Evolutionary conservation across 2,888 invertebrate genomes (phyloP), one percentile per base, ranked within the genome.

Genomic region (Dryobota labecula): DNA sequence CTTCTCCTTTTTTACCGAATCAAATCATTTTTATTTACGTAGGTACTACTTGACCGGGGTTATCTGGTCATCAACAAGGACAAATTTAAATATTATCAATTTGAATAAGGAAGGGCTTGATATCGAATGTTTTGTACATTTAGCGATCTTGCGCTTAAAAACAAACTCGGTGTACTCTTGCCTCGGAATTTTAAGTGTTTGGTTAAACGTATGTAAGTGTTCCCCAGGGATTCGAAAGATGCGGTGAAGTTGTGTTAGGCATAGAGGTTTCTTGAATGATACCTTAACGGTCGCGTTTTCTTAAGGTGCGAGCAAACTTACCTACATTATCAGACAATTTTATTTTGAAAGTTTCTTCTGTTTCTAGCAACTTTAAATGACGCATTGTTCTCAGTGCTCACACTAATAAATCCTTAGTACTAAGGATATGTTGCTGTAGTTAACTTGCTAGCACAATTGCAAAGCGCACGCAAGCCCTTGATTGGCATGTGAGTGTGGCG

Each of bases 1-100:
- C 84, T 90, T 89, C 86, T 92, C 85, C 93, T 94, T 94, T 94
- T 93, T 92, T 90, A 91, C 89, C 86, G 90, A 95, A 95, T 94
- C 93, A 94, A 95, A 95, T 95, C 92, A 95, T 94, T 95, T 94
- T 94, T 95, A 95, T 95, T 95, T 94, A 93, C 92, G 93, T 88
- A 89, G 86, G 88, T 92, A 93, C 90, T 90, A 90, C 92, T 92
- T 93, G 94, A 91, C 87, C 84, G 88, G 89, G 91, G 93, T 93
- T 93, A 93, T 93, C 93, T 92, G 92, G 92, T 89, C 92, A 93
- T 93, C 92, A 86, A 82, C 91, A 94, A 94, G 94, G 94, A 92
- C 93, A 94, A 90, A 92, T 89, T 89, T 86, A 85, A 89, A 88
- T 89, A 87, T 88, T 88, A 84, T 78, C 78, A 83, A 85, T 83